Base-by-base conservation (phyloP, 2,113 vertebrate species). In the Alosa alosa region DNA sequence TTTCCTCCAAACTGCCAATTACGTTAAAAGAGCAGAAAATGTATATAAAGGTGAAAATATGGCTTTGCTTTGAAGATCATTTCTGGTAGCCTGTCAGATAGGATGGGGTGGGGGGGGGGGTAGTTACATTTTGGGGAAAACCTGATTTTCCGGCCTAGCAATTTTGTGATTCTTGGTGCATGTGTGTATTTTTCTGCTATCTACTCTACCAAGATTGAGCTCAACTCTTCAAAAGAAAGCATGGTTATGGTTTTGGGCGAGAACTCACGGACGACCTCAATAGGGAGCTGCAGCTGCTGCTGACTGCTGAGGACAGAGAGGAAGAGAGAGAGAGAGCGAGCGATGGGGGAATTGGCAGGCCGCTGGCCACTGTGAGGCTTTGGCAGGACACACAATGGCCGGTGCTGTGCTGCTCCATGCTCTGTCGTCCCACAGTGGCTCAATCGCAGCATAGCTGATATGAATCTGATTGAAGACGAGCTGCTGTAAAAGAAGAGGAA, bases 401-500 rank as follows among this genome's bases (percentile, higher is more conserved):
- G 83, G 81, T 85, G 55, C 83, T 83, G 25, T 72, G 64, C 10
- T 31, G 55, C 60, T 6, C 60, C 6, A 31, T 36, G 64, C 64
- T 36, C 64, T 13, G 10, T 11, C 10, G 64, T 25, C 1, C 64
- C 64, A 10, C 64, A 13, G 25, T 72, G 64, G 64, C 84, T 85
- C 83, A 81, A 83, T 25, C 78, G 84, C 46, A 68, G 60, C 72
- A 75, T 82, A 41, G n/a, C 85, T 55, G 84, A 88, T 88, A 88
- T 57, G 72, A 81, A 83, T 89, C 84, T 89, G 92, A 93, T 90
- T 91, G 88, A 92, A 89, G 87, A 82, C 87, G 4, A 64, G 84
- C 84, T 88, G 87, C 89, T 87, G 90, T 89, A 90, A 75, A 88
- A 87, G 90, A 86, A 85, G 46, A 82, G 49, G 86, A 91, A 90